Percentiles rank a stretch among this genome's conserved stretches.
These are phyloP conservation scores for Zaprionus taronus DNA, from an alignment of 1,140 invertebrate genomes.

Conservation along the genomic window DNA sequence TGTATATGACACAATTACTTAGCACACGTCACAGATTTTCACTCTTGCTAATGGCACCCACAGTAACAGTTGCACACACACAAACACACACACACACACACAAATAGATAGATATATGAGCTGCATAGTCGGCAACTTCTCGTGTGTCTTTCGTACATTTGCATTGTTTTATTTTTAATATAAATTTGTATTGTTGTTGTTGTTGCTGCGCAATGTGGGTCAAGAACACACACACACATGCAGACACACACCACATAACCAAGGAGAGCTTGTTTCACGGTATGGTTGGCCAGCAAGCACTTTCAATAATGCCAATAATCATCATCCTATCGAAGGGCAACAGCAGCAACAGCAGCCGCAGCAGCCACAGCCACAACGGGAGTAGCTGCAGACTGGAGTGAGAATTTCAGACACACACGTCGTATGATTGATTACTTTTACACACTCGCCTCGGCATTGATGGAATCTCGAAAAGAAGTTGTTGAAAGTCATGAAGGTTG, in stretches of 20 bases:
- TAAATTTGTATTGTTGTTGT: slow-evolving; percentile 67
- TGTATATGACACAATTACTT: slow-evolving; percentile 76
- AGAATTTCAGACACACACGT: slow-evolving; percentile 15
- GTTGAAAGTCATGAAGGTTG: slow-evolving; percentile 1
- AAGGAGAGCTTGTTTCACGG: slow-evolving; percentile 22
- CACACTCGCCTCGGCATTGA: slow-evolving; percentile 14
- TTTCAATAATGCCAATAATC: slow-evolving; percentile 66
- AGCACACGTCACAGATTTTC: slow-evolving; percentile 69
- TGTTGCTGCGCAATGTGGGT: slow-evolving; percentile 63
- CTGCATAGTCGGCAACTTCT: slow-evolving; percentile 13
- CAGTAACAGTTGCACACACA: slow-evolving; percentile 21
- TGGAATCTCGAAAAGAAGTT: slow-evolving; percentile 24
- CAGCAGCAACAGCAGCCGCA: neutral
- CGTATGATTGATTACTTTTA: slow-evolving; percentile 44
- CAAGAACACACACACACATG: slow-evolving; percentile 54
- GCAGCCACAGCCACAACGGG: neutral
- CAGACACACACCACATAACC: slow-evolving; percentile 48
- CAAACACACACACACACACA: slow-evolving; percentile 9
- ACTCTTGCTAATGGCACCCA: slow-evolving; percentile 68
- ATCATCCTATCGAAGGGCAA: slow-evolving; percentile 25
- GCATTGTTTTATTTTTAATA: slow-evolving; percentile 73
- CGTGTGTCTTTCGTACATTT: slow-evolving; percentile 34
- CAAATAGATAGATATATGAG: neutral
- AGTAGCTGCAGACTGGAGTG: too few species aligned
- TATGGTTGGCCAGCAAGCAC: slow-evolving; percentile 26